Conservation (phyloP, 2,888 invertebrate genomes). For the Andrena chrysosceles region DNA sequence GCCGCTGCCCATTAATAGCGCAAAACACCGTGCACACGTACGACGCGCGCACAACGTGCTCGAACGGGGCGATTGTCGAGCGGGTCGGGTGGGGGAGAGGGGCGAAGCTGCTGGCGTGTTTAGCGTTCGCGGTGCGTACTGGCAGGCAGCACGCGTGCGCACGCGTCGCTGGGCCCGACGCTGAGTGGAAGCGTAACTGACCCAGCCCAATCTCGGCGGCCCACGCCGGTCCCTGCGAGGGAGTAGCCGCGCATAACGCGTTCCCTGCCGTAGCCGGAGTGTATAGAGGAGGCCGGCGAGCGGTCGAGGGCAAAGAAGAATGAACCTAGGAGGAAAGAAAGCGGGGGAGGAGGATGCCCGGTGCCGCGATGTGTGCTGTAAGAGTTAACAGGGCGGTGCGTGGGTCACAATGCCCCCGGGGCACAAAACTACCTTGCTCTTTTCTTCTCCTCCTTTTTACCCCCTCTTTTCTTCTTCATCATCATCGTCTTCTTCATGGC, state of each 20-base stretch:
- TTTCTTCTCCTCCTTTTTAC: slow-evolving; percentile 28
- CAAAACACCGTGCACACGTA: no score
- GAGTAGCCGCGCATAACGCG: slow-evolving; percentile 76
- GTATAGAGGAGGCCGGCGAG: slow-evolving; percentile 42
- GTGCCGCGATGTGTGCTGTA: slow-evolving; percentile 59
- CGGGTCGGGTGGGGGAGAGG: neutral
- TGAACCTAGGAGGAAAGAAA: slow-evolving; percentile 42
- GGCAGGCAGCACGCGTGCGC: slow-evolving; percentile 39
- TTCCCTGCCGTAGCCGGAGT: slow-evolving; percentile 63
- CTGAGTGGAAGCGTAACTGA: slow-evolving; percentile 69
- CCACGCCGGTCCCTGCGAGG: slow-evolving; percentile 74
- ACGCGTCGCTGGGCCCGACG: slow-evolving; percentile 41
- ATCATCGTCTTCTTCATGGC: slow-evolving; percentile 1
- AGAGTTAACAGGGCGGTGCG: slow-evolving; percentile 81
- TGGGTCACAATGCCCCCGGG: slow-evolving; percentile 82
- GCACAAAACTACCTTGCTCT: slow-evolving; percentile 52
- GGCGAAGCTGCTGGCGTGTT: neutral
- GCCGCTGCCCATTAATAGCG: no score
- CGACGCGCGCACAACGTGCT: no score
- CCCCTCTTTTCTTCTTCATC: slow-evolving; percentile 3
- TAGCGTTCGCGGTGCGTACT: slow-evolving; percentile 21
- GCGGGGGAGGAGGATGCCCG: slow-evolving; percentile 53
- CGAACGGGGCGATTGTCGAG: neutral
- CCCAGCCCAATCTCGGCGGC: slow-evolving; percentile 80
- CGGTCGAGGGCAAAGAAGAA: slow-evolving; percentile 49